Evolutionary conservation across 1,140 invertebrate species (phyloP).

Genomic region (Orius laevigatus): DNA sequence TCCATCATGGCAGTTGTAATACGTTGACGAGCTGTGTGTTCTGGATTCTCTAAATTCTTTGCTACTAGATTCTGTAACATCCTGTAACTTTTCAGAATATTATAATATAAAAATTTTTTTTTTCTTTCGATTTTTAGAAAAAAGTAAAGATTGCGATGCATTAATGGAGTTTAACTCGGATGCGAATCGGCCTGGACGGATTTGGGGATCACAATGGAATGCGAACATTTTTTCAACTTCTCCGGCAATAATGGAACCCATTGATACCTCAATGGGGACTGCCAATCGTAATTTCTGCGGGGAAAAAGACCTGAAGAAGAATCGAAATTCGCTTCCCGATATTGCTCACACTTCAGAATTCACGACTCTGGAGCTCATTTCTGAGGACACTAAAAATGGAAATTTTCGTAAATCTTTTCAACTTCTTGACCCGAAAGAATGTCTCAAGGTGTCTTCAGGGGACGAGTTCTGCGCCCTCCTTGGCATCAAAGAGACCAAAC

Average conservation of each 20-base stretch:
- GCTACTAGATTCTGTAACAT: too few relatives aligned
- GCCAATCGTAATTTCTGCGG: not conserved
- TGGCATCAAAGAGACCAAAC: slow-evolving; percentile 26
- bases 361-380: slow-evolving; percentile 21
- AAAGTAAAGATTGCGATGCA: too few relatives aligned
- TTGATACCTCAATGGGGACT: slow-evolving; percentile 18
- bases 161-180: too few relatives aligned
- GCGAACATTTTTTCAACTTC: not conserved
- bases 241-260: slow-evolving; percentile 23
- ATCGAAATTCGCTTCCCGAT: slow-evolving; percentile 18
- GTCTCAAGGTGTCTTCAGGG: slow-evolving; percentile 26
- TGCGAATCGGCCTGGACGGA: too few relatives aligned
- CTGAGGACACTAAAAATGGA: slow-evolving; percentile 17
- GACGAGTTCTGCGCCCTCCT: slow-evolving; percentile 35
- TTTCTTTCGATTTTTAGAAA: too few relatives aligned
- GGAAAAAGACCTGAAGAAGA: slow-evolving; percentile 1
- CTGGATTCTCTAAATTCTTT: too few relatives aligned
- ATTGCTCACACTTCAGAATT: slow-evolving; percentile 22
- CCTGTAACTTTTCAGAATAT: too few relatives aligned
- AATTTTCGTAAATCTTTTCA: slow-evolving; percentile 29
- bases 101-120: too few relatives aligned
- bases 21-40: too few relatives aligned
- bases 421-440: slow-evolving; percentile 36
- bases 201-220: too few relatives aligned
- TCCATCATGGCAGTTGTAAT: too few relatives aligned